Evolutionary conservation across 2,888 invertebrate genomes (phyloP).

Genomic region (Cepaea hortensis): DNA sequence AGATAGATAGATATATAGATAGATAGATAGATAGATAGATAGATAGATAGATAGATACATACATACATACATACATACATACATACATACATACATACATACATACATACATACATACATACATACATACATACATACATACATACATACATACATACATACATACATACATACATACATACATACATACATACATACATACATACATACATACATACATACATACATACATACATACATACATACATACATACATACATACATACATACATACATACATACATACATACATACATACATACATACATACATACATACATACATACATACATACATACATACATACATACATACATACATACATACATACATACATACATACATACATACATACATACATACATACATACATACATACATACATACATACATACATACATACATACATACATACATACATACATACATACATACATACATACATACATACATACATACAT

Average conservation of each 20-base stretch:
- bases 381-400: too few species aligned
- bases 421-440: too few species aligned
- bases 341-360: neutral
- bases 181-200: conserved; percentile 31
- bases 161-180: conserved; percentile 21
- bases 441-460: too few species aligned
- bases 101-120: too few species aligned
- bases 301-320: neutral
- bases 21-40: neutral
- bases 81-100: too few species aligned
- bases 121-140: too few species aligned
- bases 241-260: conserved; percentile 13
- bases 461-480: too few species aligned
- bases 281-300: neutral
- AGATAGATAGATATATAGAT: too few species aligned
- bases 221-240: conserved; percentile 10
- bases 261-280: conserved; percentile 5
- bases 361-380: too few species aligned
- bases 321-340: neutral
- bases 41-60: neutral
- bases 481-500: too few species aligned
- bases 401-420: too few species aligned
- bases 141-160: neutral
- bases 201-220: conserved; percentile 16
- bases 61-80: neutral